Evolutionary conservation across 2,113 vertebrate genomes (phyloP).

Genomic region (Pygoscelis antarcticus): DNA sequence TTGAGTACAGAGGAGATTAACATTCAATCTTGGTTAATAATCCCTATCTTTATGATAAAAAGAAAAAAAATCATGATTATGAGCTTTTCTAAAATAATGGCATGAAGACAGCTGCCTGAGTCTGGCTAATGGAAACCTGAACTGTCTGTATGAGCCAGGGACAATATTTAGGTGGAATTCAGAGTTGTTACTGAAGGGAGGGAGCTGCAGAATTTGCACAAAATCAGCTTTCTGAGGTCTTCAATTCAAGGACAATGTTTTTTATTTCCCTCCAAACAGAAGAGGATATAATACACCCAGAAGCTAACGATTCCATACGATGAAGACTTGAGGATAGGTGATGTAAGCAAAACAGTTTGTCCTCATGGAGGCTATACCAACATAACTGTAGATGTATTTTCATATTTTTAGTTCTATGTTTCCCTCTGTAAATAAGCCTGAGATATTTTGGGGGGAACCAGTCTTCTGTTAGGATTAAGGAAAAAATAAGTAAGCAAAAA

Average conservation of each 20-base stretch:
- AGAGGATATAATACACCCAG: not conserved
- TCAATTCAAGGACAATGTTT: not conserved
- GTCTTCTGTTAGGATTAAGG: not conserved
- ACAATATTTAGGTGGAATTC: constrained; percentile 9
- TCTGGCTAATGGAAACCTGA: not conserved
- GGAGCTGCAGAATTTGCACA: not conserved
- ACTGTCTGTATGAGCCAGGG: not conserved
- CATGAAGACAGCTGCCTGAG: constrained; percentile 7
- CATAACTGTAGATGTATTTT: not conserved
- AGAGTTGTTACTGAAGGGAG: not conserved
- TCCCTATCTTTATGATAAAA: constrained; percentile 44
- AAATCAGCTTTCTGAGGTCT: not conserved
- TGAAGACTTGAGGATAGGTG: not conserved
- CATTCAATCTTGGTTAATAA: constrained; percentile 40
- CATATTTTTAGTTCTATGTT: not conserved
- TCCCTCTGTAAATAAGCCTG: not conserved
- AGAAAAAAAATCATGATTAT: not conserved
- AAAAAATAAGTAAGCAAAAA: not conserved
- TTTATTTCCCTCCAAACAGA: not conserved
- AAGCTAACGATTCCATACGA: not conserved
- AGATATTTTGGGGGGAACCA: not conserved
- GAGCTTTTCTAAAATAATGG: constrained; percentile 30
- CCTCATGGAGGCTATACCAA: not conserved
- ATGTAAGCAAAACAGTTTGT: not conserved
- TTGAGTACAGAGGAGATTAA: constrained; percentile 19